These are phyloP conservation scores for Podiceps cristatus DNA, from an alignment of 2,113 vertebrate genomes.

Conservation along the genomic window DNA sequence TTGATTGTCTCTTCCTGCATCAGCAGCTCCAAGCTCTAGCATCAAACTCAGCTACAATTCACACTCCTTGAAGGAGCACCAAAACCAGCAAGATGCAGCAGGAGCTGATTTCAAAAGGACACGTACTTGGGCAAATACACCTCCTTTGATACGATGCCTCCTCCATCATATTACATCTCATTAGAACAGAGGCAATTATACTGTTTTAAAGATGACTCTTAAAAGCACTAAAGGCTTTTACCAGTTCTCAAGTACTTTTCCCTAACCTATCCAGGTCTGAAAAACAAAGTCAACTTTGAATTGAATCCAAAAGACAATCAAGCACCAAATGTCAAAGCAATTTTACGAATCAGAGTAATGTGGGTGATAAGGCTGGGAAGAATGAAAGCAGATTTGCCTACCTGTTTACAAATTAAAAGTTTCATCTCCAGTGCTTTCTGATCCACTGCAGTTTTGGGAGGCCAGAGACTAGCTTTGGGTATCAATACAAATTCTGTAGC, in stretches of 20 bases:
- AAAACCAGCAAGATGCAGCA: background rate
- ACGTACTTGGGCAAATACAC: background rate
- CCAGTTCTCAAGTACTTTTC: background rate
- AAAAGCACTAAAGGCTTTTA: background rate
- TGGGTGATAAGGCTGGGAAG: background rate
- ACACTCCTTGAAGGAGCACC: background rate
- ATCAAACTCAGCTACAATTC: background rate
- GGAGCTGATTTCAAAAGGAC: background rate
- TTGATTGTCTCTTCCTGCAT: background rate
- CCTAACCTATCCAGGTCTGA: background rate
- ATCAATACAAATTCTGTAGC: background rate
- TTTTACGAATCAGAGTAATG: background rate
- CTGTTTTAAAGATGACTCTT: background rate
- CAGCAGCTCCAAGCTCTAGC: background rate
- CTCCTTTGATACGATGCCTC: background rate
- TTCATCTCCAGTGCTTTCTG: background rate
- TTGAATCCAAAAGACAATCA: conserved; percentile 44
- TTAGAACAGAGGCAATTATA: background rate
- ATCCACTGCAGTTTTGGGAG: background rate
- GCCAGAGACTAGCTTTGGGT: background rate
- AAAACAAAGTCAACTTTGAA: conserved; percentile 34
- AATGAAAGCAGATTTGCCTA: background rate
- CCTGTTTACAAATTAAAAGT: background rate
- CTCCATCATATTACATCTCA: background rate
- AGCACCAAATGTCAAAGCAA: conserved; percentile 39